A percentile compares a stretch with the other conserved stretches of the same genome.
These are phyloP conservation scores for Tryphoninae sp. DNA, from an alignment of 2,888 invertebrate genomes.

Conservation along the genomic window DNA sequence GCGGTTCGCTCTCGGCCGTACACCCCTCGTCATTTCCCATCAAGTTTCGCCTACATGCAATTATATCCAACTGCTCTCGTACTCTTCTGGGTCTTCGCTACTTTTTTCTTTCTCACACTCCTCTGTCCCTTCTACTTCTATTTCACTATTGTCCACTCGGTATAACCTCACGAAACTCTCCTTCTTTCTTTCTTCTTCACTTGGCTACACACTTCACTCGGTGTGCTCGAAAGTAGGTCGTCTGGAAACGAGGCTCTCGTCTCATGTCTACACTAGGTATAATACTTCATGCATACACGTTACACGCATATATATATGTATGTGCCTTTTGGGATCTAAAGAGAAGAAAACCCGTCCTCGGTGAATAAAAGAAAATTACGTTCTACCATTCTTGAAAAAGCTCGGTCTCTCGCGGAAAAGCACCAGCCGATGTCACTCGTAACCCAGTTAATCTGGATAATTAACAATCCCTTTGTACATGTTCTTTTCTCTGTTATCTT, in stretches of 20 bases:
- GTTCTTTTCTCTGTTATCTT: not conserved
- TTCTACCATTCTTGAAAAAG: slow-evolving; percentile 7
- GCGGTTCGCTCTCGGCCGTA: slow-evolving; percentile 25
- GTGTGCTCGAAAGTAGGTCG: slow-evolving; percentile 38
- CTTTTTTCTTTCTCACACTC: slow-evolving; percentile 61
- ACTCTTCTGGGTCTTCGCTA: slow-evolving; percentile 42
- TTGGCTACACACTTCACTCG: slow-evolving; percentile 32
- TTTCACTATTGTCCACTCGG: slow-evolving; percentile 41
- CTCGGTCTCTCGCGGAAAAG: slow-evolving; percentile 4
- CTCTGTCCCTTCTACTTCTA: slow-evolving; percentile 30
- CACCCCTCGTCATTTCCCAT: slow-evolving; percentile 12
- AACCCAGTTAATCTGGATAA: slow-evolving; percentile 35
- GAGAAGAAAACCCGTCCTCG: not conserved
- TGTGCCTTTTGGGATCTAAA: not conserved
- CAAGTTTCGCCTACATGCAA: slow-evolving; percentile 30
- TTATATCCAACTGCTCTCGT: slow-evolving; percentile 27
- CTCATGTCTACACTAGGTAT: slow-evolving; percentile 12
- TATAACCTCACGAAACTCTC: slow-evolving; percentile 44
- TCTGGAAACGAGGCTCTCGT: slow-evolving; percentile 22
- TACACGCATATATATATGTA: not conserved
- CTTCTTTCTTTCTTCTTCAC: slow-evolving; percentile 42
- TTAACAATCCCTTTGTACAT: slow-evolving; percentile 10
- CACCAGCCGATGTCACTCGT: slow-evolving; percentile 9
- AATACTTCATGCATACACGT: slow-evolving; percentile 5
- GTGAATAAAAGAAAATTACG: slow-evolving; percentile 28